A percentile compares a stretch with the other conserved stretches of the same genome.
Conservation (phyloP, 2,888 invertebrate species). For the Priocnemis perturbator region DNA sequence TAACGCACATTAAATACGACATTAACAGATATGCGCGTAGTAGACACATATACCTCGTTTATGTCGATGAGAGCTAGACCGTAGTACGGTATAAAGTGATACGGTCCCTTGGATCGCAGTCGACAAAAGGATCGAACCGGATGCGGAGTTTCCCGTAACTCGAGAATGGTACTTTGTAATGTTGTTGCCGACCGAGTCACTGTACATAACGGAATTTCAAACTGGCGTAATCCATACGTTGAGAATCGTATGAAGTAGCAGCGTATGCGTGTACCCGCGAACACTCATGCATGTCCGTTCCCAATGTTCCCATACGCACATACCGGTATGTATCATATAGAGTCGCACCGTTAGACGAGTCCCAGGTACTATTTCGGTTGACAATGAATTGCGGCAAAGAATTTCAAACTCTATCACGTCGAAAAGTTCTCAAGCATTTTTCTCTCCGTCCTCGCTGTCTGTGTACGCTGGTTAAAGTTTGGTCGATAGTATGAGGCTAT, state of each 20-base stretch:
- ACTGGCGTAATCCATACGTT: no score
- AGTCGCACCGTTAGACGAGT: no score
- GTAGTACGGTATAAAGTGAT: neutral
- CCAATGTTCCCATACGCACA: no score
- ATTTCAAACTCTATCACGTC: slow-evolving; percentile 10
- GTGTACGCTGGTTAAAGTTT: slow-evolving; percentile 35
- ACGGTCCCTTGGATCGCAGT: slow-evolving; percentile 3
- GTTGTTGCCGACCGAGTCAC: slow-evolving; percentile 5
- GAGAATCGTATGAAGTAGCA: no score
- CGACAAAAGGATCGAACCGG: slow-evolving; percentile 22
- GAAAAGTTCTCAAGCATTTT: slow-evolving; percentile 5
- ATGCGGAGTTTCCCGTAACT: slow-evolving; percentile 12
- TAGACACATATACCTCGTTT: slow-evolving; percentile 2
- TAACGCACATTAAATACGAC: slow-evolving; percentile 1
- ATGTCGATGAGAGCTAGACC: slow-evolving; percentile 1
- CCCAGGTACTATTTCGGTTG: neutral
- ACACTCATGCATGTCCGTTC: no score
- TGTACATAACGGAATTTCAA: no score
- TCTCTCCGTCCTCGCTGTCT: slow-evolving; percentile 1
- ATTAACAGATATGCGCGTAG: slow-evolving; percentile 13
- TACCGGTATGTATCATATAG: no score
- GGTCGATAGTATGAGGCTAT: slow-evolving; percentile 39
- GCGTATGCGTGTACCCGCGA: no score
- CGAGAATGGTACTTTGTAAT: neutral
- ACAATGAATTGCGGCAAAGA: slow-evolving; percentile 2